Evolutionary conservation across 1,140 invertebrate species (phyloP), one percentile per base, ranked within the genome.

Genomic region (Adoxophyes honmai): DNA sequence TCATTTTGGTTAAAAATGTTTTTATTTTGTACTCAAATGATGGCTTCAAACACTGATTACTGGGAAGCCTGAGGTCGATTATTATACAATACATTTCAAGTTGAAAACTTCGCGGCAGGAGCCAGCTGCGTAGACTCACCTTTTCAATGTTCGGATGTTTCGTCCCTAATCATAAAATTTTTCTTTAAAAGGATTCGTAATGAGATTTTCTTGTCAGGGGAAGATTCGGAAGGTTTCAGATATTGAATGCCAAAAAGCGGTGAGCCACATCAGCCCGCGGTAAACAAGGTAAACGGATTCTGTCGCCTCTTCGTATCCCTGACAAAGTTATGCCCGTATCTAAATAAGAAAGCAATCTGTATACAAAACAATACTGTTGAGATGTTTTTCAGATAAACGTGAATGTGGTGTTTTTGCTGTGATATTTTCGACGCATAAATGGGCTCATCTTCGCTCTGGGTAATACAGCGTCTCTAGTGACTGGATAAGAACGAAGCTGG

Each of bases 171-270:
- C 42, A 48, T 48, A 48, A 48, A 44, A 48, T 21, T 11, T 21
- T n/a, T 28, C 42, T 48, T 48, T 18, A 48, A 48, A 48, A 48
- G 42, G 42, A 48, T 38, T 14, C 42, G 42, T 48, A 48, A 48
- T 48, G 42, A 48, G 18, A 48, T 48, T 48, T 33, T 48, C 18
- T 48, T 33, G 42, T 48, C 18, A 18, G 42, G 1, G 42, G 28
- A 48, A 48, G n/a, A 48, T 48, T 28, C 18, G n/a, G 42, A 11
- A 18, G 42, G 16, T 48, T 38, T 48, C 42, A 15, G 42, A 48
- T 48, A 48, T 48, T 48, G 42, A 48, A 48, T 48, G 21, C 21
- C 42, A 48, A 18, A 48, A 48, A 33, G 18, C 39, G 16, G 18
- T 48, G 21, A 28, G 42, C 21, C 11, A 44, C 39, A 18, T 18